Evolutionary conservation across 2,888 invertebrate species (phyloP).

Genomic region (Drosophila recens): DNA sequence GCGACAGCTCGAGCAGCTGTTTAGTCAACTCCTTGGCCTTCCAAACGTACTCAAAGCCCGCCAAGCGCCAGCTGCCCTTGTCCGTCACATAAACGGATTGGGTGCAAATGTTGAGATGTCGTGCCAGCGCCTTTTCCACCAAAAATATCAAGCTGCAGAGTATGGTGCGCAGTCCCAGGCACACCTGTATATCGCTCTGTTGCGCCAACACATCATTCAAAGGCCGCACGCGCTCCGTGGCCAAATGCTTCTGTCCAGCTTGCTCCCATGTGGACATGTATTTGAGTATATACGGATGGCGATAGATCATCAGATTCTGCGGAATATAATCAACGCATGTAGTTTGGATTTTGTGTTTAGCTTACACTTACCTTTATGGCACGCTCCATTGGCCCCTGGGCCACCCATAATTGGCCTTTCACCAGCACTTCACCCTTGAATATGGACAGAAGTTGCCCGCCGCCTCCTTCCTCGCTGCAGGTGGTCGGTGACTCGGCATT

Average conservation of each 20-base stretch:
- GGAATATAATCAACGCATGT: neutral
- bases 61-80: conserved; percentile 95
- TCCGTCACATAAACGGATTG: conserved; percentile 92
- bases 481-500: conserved; percentile 82
- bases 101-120: conserved; percentile 93
- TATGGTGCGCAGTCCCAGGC: conserved; percentile 93
- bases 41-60: conserved; percentile 93
- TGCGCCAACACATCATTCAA: conserved; percentile 88
- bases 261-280: conserved; percentile 93
- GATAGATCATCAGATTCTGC: conserved; percentile 93
- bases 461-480: conserved; percentile 86
- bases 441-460: conserved; percentile 88
- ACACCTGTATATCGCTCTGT: conserved; percentile 92
- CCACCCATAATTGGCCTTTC: conserved; percentile 88
- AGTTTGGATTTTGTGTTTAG: neutral
- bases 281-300: conserved; percentile 94
- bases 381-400: conserved; percentile 90
- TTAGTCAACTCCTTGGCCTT: conserved; percentile 89
- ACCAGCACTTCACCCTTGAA: conserved; percentile 90
- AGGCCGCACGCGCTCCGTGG: conserved; percentile 93
- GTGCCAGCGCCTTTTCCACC: conserved; percentile 91
- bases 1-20: conserved; percentile 89
- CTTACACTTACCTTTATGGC: conserved; percentile 89
- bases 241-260: conserved; percentile 90
- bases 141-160: conserved; percentile 93